Evolutionary conservation across 1,140 invertebrate species (phyloP), one percentile per base, ranked within the genome.

Genomic region (Lasaia peninsularis): DNA sequence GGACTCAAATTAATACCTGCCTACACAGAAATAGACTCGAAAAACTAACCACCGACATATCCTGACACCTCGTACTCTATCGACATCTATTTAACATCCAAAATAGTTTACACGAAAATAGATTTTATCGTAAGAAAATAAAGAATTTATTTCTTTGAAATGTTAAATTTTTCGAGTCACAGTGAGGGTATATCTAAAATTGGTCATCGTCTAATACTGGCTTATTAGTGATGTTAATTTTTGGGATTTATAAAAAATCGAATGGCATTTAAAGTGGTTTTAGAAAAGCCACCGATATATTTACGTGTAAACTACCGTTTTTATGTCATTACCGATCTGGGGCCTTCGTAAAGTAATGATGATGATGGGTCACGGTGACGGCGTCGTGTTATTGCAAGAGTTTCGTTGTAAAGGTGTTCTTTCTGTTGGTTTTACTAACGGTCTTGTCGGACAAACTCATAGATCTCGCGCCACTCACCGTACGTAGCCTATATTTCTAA

Each of bases 171-270:
- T 8, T 28, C 16, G 12, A 9, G 16, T 18, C 31, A 11, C 24
- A 37, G 14, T 51, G 40, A 52, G 60, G 67, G 10, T 72, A 71
- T 51, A 51, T 8, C 5, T 51, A 52, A 67, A 61, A 60, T 31
- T 73, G 68, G 78, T 56, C 31, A 18, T 7, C 7, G 11, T 33
- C 49, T 75, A 77, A 75, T 73, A 76, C 60, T 31, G 62, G 56
- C 72, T 82, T 80, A 83, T 86, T 86, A 86, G 69, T 62, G 52
- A 86, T 86, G 82, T 73, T 80, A 86, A 86, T 86, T 82, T 83
- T 78, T 71, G 59, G 72, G 69, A 72, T 80, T 65, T 80, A 78
- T 78, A 77, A 81, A 85, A 78, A 77, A 65, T 69, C 69, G 67
- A 78, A 82, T 77, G 77, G 78, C 66, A 81, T 82, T 83, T 86